Evolutionary conservation across 1,140 invertebrate genomes (phyloP).

Genomic region (Bombus sylvicola): DNA sequence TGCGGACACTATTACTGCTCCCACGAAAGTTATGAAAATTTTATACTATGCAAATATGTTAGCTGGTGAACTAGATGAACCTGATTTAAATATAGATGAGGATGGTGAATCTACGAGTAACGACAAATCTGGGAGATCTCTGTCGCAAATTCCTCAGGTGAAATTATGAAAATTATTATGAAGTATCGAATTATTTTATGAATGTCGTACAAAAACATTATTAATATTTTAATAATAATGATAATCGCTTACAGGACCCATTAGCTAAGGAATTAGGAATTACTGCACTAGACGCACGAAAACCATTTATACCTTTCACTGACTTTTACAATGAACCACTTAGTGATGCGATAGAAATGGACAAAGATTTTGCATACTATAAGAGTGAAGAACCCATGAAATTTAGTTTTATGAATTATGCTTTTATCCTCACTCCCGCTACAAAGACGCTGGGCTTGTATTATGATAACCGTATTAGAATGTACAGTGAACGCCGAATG

Average conservation of each 20-base stretch:
- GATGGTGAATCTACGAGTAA: conserved; percentile 78
- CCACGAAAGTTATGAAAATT: conserved; percentile 94
- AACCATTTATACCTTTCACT: conserved; percentile 91
- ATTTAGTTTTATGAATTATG: conserved; percentile 96
- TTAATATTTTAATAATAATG: not conserved
- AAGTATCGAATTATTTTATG: not conserved
- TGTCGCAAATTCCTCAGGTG: conserved; percentile 61
- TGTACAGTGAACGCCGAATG: conserved; percentile 95
- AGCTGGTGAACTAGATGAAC: conserved; percentile 90
- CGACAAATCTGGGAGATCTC: conserved; percentile 68
- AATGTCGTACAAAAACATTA: not conserved
- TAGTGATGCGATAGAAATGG: conserved; percentile 96
- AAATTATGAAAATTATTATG: not conserved
- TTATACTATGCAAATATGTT: conserved; percentile 95
- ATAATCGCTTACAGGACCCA: conserved; percentile 72
- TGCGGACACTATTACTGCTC: conserved; percentile 90
- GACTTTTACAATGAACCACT: conserved; percentile 97
- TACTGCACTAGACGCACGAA: conserved; percentile 90
- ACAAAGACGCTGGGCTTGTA: conserved; percentile 95
- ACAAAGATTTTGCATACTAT: conserved; percentile 95
- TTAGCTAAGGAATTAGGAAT: conserved; percentile 86
- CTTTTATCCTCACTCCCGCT: conserved; percentile 95
- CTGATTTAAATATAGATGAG: conserved; percentile 83
- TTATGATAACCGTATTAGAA: conserved; percentile 96
- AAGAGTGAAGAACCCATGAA: conserved; percentile 88